These are phyloP conservation scores for Liolophura sinensis DNA, from an alignment of 1,140 invertebrate species.

Conservation along the genomic window DNA sequence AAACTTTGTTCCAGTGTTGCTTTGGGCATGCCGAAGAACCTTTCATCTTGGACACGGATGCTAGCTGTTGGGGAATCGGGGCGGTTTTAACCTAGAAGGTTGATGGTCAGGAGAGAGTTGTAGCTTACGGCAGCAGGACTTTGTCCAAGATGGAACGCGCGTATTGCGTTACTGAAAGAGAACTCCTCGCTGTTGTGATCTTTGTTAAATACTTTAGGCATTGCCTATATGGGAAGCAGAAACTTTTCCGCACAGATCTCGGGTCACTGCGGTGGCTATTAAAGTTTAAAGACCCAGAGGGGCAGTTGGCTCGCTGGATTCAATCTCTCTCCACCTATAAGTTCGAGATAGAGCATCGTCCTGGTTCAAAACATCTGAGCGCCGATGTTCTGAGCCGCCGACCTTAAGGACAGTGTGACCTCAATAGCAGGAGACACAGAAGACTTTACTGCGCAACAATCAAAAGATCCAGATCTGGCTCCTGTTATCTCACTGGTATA, in stretches of 20 bases:
- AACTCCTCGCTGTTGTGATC: slow-evolving; percentile 17
- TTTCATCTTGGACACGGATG: slow-evolving; percentile 34
- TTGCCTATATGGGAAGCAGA: slow-evolving; percentile 13
- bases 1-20: slow-evolving; percentile 26
- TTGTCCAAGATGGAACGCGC: slow-evolving; percentile 4
- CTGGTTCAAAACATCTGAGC: background rate
- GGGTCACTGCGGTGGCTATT: slow-evolving; percentile 15
- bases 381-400: slow-evolving; percentile 1
- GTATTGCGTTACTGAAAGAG: slow-evolving; percentile 13
- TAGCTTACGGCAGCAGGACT: slow-evolving; percentile 15
- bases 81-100: slow-evolving; percentile 31
- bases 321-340: slow-evolving; percentile 14
- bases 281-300: slow-evolving; percentile 18
- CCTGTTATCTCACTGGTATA: too few species aligned
- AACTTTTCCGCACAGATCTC: slow-evolving; percentile 15
- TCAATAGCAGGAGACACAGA: too few species aligned
- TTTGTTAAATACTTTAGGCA: slow-evolving; percentile 16
- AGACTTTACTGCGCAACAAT: too few species aligned
- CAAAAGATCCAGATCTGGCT: too few species aligned
- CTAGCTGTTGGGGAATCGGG: slow-evolving; percentile 30
- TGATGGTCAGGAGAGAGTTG: slow-evolving; percentile 13
- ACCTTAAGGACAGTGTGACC: too few species aligned
- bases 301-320: slow-evolving; percentile 21
- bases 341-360: slow-evolving; percentile 18
- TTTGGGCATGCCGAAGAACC: slow-evolving; percentile 10